Base-by-base conservation (phyloP, 1,140 invertebrate genomes). In the Batillaria attramentaria region DNA sequence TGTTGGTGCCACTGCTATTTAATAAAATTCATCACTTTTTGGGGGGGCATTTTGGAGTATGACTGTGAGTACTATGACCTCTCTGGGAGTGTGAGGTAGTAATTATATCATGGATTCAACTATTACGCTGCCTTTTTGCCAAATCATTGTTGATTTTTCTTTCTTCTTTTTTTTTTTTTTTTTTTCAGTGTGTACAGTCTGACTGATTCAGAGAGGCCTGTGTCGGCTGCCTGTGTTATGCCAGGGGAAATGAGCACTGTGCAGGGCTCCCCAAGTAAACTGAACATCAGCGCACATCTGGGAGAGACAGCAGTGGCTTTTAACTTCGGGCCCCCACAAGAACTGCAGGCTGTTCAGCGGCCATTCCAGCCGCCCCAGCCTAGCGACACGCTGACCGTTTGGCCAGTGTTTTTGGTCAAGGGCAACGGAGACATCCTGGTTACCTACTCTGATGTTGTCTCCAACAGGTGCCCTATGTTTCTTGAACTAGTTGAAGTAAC, bases 241-340 rank as follows among this genome's bases (percentile, higher is more conserved):
- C 65, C 72, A 24, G 79, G 78, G 5, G 78, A 80, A 13, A 54
- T 83, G 4, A 72, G 16, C 37, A 62, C 74, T 13, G 57, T 81
- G 18, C 70, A 42, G 31, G 42, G 84, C 37, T 87, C 88, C 16
- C 81, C 85, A 24, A 84, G 75, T 37, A 88, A 82, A 43, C 76
- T 80, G 33, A 85, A 86, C 68, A 69, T 87, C 54, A 80, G 76
- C 42, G 92, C 93, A 3, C 93, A 93, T 20, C 92, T 97, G 3
- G 96, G 96, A 0, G 95, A 97, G 81, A 93, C 93, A 0, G 95
- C 95, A 0, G 94, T 97, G 3, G 95, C 95, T 87, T 97, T 98
- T 91, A 95, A 96, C 86, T 95, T 97, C 83, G 94, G 93, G 0
- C 94, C 94, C 0, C 93, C 95, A 0, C 65, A 89, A 10, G 77